A percentile compares a stretch with the other conserved stretches of the same genome.
Evolutionary conservation across 1,140 invertebrate genomes (phyloP).

Genomic region (Aleiodes sp.): DNA sequence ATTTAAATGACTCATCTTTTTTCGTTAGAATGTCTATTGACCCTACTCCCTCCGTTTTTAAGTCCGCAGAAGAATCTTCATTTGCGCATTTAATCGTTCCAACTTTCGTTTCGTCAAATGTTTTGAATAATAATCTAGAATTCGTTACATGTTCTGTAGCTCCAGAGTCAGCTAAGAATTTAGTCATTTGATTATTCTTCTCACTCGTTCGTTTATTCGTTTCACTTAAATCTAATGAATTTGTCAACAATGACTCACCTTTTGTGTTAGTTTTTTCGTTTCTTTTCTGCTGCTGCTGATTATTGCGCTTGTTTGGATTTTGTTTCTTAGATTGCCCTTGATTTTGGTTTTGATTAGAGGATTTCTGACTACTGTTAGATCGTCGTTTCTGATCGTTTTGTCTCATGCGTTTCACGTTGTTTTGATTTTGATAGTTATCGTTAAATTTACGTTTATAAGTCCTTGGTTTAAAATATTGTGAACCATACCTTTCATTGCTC

Average conservation of each 20-base stretch:
- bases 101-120: conserved; percentile 22
- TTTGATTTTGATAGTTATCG: no score
- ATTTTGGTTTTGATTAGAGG: no score
- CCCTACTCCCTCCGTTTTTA: conserved; percentile 24
- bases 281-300: no score
- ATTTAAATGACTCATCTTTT: not conserved
- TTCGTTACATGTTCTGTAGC: conserved; percentile 35
- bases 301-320: no score
- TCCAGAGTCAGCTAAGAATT: conserved; percentile 35
- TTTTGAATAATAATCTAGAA: conserved; percentile 32
- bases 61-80: conserved; percentile 20
- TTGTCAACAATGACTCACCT: no score
- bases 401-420: no score
- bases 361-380: no score
- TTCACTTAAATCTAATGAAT: not conserved
- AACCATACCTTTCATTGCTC: no score
- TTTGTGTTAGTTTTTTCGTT: not conserved
- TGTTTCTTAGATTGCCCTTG: no score
- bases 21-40: conserved; percentile 7
- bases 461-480: no score
- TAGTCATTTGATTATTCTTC: conserved; percentile 12
- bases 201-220: not conserved
- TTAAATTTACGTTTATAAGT: no score
- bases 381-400: no score
- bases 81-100: conserved; percentile 31